A percentile compares a stretch with the other conserved stretches of the same genome.
Evolutionary conservation across 2,888 invertebrate genomes (phyloP).

Genomic region (Schizaphis graminum): DNA sequence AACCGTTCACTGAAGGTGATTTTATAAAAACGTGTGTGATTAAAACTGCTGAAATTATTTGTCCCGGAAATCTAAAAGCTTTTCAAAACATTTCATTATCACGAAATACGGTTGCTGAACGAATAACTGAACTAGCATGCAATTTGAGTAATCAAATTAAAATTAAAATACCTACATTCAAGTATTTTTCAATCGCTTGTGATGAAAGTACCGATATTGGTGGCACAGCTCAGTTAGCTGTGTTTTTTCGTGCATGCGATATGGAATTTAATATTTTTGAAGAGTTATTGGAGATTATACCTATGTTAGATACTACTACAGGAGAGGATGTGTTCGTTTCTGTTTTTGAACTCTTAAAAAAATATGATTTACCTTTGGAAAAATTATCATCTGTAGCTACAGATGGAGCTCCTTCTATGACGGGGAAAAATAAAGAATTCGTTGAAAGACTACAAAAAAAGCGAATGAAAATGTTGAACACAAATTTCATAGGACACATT

Average conservation of each 20-base stretch:
- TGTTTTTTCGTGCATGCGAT: slow-evolving; percentile 28
- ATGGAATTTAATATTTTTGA: slow-evolving; percentile 17
- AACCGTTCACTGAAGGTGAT: slow-evolving; percentile 63
- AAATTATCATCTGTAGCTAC: slow-evolving; percentile 5
- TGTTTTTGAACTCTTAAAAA: slow-evolving; percentile 28
- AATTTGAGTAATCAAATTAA: slow-evolving; percentile 45
- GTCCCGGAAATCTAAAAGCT: slow-evolving; percentile 52
- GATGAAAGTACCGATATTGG: slow-evolving; percentile 41
- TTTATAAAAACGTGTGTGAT: slow-evolving; percentile 56
- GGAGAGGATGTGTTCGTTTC: slow-evolving; percentile 11
- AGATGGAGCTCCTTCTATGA: slow-evolving; percentile 23
- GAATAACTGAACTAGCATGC: slow-evolving; percentile 33
- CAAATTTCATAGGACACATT: slow-evolving; percentile 24
- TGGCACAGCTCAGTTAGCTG: slow-evolving; percentile 30
- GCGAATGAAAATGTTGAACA: slow-evolving; percentile 22
- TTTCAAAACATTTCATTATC: slow-evolving; percentile 55
- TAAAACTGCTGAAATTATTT: slow-evolving; percentile 56
- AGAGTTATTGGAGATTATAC: slow-evolving; percentile 6
- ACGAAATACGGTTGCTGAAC: slow-evolving; percentile 48
- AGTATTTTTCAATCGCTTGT: slow-evolving; percentile 50
- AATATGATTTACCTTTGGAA: slow-evolving; percentile 17
- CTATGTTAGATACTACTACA: not conserved
- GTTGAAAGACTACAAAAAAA: slow-evolving; percentile 26
- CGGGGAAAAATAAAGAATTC: not conserved
- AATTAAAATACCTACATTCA: slow-evolving; percentile 35